These are phyloP conservation scores for Carabus problematicus DNA, from an alignment of 2,888 invertebrate genomes.

Conservation along the genomic window DNA sequence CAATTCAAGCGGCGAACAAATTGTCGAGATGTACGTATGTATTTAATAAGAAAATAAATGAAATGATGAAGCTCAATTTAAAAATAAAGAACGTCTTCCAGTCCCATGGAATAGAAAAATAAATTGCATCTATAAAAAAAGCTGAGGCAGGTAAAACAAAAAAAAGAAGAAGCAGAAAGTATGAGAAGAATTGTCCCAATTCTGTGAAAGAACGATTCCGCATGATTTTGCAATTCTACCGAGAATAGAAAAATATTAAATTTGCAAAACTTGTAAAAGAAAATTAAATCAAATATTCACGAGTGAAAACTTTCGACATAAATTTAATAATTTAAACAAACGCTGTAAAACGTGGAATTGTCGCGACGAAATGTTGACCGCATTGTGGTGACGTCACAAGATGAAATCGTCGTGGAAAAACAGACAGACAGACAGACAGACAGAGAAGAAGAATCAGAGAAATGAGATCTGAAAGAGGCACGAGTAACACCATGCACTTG, in stretches of 20 bases:
- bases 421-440: not conserved
- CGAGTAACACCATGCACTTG: constrained; percentile 18
- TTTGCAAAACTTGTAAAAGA: constrained; percentile 40
- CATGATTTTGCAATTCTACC: constrained; percentile 36
- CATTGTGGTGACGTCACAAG: constrained; percentile 23
- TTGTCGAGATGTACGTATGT: too few relatives aligned
- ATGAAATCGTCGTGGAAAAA: too few relatives aligned
- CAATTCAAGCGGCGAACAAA: too few relatives aligned
- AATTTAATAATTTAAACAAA: constrained; percentile 39
- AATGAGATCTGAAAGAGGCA: too few relatives aligned
- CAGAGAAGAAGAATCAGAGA: too few relatives aligned
- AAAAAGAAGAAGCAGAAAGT: too few relatives aligned
- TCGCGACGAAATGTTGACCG: constrained; percentile 29
- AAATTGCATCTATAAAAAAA: too few relatives aligned
- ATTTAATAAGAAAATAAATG: too few relatives aligned
- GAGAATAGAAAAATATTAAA: constrained; percentile 39
- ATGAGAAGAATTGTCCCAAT: not conserved
- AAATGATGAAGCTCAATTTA: too few relatives aligned
- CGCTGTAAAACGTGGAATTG: constrained; percentile 5
- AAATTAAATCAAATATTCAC: constrained; percentile 43
- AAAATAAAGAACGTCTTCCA: too few relatives aligned
- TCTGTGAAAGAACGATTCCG: constrained; percentile 14
- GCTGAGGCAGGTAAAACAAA: too few relatives aligned
- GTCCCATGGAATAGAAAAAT: too few relatives aligned
- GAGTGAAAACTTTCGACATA: constrained; percentile 41